Conservation (phyloP, 2,113 vertebrate species). For the Hymenochirus boettgeri region DNA sequence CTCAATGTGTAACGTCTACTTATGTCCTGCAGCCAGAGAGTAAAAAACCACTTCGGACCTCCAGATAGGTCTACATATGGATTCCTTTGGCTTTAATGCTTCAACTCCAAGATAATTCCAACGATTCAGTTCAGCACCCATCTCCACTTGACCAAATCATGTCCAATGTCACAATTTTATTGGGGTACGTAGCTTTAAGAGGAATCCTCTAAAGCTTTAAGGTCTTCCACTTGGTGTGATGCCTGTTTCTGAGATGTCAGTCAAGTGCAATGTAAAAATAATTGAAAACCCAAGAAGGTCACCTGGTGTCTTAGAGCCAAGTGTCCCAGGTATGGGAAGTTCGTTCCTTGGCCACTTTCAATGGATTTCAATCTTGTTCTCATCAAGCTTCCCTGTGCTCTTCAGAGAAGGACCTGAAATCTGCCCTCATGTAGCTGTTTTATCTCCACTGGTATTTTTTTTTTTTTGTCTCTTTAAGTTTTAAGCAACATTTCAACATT, state of each 20-base stretch:
- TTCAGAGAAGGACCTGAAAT: constrained; percentile 15
- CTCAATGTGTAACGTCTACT: too few relatives aligned
- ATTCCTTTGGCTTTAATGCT: too few relatives aligned
- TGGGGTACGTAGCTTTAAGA: too few relatives aligned
- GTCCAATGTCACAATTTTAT: too few relatives aligned
- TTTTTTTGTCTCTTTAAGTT: constrained; percentile 16
- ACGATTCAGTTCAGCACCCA: background rate
- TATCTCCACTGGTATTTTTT: background rate
- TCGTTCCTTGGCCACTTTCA: constrained; percentile 7
- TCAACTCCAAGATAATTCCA: background rate
- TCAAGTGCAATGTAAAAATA: background rate
- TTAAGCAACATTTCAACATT: constrained; percentile 15
- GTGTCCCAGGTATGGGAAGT: background rate
- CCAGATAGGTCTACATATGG: background rate
- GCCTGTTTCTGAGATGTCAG: too few relatives aligned
- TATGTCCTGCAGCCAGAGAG: too few relatives aligned
- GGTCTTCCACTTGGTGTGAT: too few relatives aligned
- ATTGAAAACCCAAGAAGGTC: background rate
- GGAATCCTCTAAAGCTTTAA: too few relatives aligned
- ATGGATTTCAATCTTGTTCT: too few relatives aligned
- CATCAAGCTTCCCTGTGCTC: background rate
- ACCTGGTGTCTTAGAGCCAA: background rate
- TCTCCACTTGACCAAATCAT: background rate
- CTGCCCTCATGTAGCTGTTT: constrained; percentile 11
- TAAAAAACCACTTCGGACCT: too few relatives aligned